Evolutionary conservation across 2,888 invertebrate genomes (phyloP), one percentile per base, ranked within the genome.

Genomic region (Agrochola circellaris): DNA sequence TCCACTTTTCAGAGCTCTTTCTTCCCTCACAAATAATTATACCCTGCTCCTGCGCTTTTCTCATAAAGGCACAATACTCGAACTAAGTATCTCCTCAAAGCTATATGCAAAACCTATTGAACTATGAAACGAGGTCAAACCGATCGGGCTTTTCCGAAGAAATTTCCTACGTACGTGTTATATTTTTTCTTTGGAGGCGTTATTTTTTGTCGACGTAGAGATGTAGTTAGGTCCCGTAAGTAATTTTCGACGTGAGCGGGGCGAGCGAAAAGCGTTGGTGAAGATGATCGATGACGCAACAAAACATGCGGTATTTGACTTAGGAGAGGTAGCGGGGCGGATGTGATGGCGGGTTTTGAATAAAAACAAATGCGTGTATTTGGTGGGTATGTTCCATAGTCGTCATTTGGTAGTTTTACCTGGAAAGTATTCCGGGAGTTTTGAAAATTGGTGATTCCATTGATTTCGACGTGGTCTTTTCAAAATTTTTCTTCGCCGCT

Each of bases 271-370:
- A 92, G 90, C 90, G 87, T 85, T 83, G 90, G 89, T 92, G 93
- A 92, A 93, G 92, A 95, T 95, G 95, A 95, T 95, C 93, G 95
- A 95, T 95, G 95, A 92, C 92, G 93, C 91, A 92, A 93, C 93
- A 92, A 91, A 93, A 93, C 91, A 91, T 85, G 66, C 74, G 74
- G 66, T 61, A 82, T 73, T 38, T 81, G 82, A 87, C 83, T 11
- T 51, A 85, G 61, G 60, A 79, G 90, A 75, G 77, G 58, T 34
- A 81, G 88, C 89, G 89, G 64, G 30, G 74, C 38, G 48, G 38
- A 9, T 3, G 42, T 11, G 23, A 51, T 23, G 0, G 8, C 9
- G 51, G 23, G 23, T 23, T 51, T 48, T 20, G 51, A 8, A 51
- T 51, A 6, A 3, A 34, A 51, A 51, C 15, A 45, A 15, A 45